Evolutionary conservation across 2,113 vertebrate species (phyloP), one percentile per base, ranked within the genome.

Genomic region (Xenopus tropicalis): DNA sequence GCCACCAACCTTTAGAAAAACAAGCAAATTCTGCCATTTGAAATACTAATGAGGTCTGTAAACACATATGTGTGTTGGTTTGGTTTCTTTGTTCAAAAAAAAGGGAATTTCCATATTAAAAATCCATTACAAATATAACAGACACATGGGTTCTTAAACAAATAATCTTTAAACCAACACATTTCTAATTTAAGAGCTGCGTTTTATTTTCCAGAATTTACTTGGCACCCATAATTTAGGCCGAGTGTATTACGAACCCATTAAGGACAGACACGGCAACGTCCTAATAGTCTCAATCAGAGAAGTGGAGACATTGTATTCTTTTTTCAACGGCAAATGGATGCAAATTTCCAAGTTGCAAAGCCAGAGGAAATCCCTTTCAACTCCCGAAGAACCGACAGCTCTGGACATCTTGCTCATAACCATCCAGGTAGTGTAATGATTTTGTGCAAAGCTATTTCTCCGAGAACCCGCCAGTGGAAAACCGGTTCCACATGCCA

Each of bases 311-410:
- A 93, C 88, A 71, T 92, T 94, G 77, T 95, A 92, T 82, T 94
- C 95, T 1, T 93, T 94, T 85, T 92, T 94, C 82, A 95, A 88
- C 8, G 95, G 96, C 72, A 97, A 95, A 83, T 98, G 96, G 97
- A 94, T 96, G 91, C 95, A 93, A 80, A 91, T 98, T 80, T 94
- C 93, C 84, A 98, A 97, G 76, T 89, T 99, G 73, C 97, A 98
- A 89, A 99, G 95, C 82, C 97, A 99, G 88, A 93, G 95, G 84
- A 99, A 99, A 88, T 96, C 94, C n/a, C 88, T 99, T 69, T 98
- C 96, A 79, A 99, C 95, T 10, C 97, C 96, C 0, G 97, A 99
- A 84, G 96, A 99, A 80, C 97, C 97, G 58, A 96, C 96, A 29
- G 95, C 96, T 9, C 89, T 99, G 79, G 97, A 99, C 84, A 91